Base-by-base conservation (phyloP, 2,797 vertebrate species). In the Furcifer pardalis region DNA sequence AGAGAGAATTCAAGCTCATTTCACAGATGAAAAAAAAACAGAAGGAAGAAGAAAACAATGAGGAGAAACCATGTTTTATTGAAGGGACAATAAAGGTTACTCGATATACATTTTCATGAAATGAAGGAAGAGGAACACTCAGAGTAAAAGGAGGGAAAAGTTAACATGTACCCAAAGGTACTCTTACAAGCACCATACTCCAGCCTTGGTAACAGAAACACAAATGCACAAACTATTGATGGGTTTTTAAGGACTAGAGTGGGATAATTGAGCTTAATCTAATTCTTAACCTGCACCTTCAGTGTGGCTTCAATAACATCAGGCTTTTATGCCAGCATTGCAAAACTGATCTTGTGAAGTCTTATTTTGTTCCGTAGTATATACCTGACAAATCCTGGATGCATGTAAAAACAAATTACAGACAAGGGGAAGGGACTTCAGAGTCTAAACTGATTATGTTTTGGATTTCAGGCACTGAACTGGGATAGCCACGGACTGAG, bases 51-150 rank as follows among this genome's bases (percentile, higher is more conserved):
- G n/a, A 19, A 68, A 40, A 27, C 56, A 40, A 23, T 4, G 27
- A 84, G 37, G 35, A 65, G 59, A 15, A 19, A 77, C 59, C 32
- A 44, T 49, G 25, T 65, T 72, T 81, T 77, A 44, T 80, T 59
- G 23, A 59, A 46, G 27, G 52, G 82, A 60, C 65, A 77, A 73
- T 73, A 81, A 66, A 66, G n/a, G 60, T 86, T 40, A 3, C 49
- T 65, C 17, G 1, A 40, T 32, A 37, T 6, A 76, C 4, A 5
- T 59, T 42, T 35, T 62, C 69, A 35, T 69, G 74, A 81, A 62
- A 12, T 46, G 59, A 62, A 7, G 23, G 8, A 2, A 42, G 42
- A 63, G 15, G 44, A 60, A 77, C 27, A 23, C 9, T 13, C 30
- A 49, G 12, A n/a, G 78, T 3, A 65, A 3, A 3, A 25, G n/a